phyloP scores from a whole-genome alignment of 2,888 invertebrate species.

The Mystacides longicornis region DNA sequence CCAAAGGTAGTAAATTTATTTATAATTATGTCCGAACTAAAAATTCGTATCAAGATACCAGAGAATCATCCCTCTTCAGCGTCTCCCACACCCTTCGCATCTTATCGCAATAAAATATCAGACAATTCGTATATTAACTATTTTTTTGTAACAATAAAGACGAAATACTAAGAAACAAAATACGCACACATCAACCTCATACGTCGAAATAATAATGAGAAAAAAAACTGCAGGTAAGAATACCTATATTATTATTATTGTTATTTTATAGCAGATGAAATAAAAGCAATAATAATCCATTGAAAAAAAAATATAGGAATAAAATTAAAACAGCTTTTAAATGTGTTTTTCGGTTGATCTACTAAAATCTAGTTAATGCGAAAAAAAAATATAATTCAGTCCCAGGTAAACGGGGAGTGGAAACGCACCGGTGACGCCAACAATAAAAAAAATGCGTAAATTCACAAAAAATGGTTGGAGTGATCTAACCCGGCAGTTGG shows the following conservation, averaged over 20 bases:
- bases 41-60: constrained; percentile 21
- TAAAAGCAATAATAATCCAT: constrained; percentile 22
- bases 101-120: neutral
- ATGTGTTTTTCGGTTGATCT: constrained; percentile 40
- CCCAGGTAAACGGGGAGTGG: constrained; percentile 43
- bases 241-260: too few species aligned
- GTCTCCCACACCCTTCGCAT: constrained; percentile 11
- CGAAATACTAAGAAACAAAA: constrained; percentile 20
- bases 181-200: constrained; percentile 21
- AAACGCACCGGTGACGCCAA: constrained; percentile 33
- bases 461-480: constrained; percentile 45
- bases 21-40: constrained; percentile 25
- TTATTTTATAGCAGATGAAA: constrained; percentile 24
- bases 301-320: constrained; percentile 22
- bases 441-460: constrained; percentile 46
- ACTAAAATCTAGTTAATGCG: constrained; percentile 36
- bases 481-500: constrained; percentile 41
- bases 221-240: constrained; percentile 25
- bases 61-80: constrained; percentile 19
- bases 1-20: constrained; percentile 21
- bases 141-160: constrained; percentile 12
- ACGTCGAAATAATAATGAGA: too few species aligned
- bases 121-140: constrained; percentile 13
- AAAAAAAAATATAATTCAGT: constrained; percentile 37
- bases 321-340: constrained; percentile 49